Percentiles rank a stretch among this genome's conserved stretches.
Conservation (phyloP, 2,113 vertebrate species). For the Phyllostomus discolor region DNA sequence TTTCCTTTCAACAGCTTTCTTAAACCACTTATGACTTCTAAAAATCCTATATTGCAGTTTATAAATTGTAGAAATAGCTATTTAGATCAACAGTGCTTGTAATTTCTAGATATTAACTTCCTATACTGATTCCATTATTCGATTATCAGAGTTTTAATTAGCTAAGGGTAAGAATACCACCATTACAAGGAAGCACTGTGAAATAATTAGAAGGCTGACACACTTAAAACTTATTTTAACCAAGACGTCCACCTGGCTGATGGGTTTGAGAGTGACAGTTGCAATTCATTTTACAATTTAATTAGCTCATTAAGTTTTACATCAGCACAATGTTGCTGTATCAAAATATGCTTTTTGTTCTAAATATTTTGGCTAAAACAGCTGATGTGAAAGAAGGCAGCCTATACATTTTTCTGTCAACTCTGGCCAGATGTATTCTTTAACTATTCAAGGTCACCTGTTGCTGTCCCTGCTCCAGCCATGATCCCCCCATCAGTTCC, state of each 20-base stretch:
- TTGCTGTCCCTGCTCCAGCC: neutral
- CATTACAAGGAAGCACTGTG: neutral
- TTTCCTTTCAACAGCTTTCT: neutral
- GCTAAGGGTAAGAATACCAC: neutral
- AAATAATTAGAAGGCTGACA: slow-evolving; percentile 2
- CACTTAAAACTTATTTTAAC: neutral
- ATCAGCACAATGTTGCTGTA: neutral
- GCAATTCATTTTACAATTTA: neutral
- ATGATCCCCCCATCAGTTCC: neutral
- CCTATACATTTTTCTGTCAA: neutral
- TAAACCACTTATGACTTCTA: neutral
- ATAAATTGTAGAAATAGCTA: slow-evolving; percentile 1
- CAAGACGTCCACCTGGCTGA: neutral
- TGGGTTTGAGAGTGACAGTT: neutral
- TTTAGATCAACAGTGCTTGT: neutral
- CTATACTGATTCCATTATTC: neutral
- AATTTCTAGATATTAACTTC: slow-evolving; percentile 28
- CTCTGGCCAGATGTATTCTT: neutral
- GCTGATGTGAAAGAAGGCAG: neutral
- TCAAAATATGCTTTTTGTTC: neutral
- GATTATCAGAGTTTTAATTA: neutral
- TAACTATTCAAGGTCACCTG: neutral
- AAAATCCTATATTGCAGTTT: neutral
- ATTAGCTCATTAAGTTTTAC: neutral
- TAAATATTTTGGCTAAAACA: neutral